These are phyloP conservation scores for Gonatopus flavifemur DNA, from an alignment of 1,140 invertebrate species.

Conservation along the genomic window DNA sequence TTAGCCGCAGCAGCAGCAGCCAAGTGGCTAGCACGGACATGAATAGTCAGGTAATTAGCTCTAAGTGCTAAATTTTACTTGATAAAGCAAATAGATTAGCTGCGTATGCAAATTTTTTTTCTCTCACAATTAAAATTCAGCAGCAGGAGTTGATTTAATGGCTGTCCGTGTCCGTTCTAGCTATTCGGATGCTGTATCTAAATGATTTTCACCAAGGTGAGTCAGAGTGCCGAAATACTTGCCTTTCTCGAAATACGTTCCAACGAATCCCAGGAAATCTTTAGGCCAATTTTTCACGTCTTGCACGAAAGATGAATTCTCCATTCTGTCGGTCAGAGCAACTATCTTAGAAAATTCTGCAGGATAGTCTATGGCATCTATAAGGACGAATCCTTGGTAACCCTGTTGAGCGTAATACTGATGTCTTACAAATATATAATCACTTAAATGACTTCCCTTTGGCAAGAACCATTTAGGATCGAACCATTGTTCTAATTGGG, in stretches of 20 bases:
- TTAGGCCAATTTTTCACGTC: conserved; percentile 66
- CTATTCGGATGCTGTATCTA: too few species aligned
- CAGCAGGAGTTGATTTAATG: too few species aligned
- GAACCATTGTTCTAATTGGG: conserved; percentile 73
- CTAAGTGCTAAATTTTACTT: too few species aligned
- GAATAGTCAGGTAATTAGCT: too few species aligned
- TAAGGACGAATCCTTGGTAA: conserved; percentile 65
- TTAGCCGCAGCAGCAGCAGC: too few species aligned
- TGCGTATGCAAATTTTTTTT: too few species aligned
- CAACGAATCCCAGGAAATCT: conserved; percentile 65
- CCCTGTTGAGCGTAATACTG: conserved; percentile 68
- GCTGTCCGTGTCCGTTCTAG: too few species aligned
- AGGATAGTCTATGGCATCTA: conserved; percentile 69
- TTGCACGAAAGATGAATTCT: conserved; percentile 57
- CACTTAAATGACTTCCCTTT: conserved; percentile 67
- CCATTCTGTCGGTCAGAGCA: conserved; percentile 58
- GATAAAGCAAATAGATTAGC: too few species aligned
- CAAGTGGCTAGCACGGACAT: too few species aligned
- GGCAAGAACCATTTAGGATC: conserved; percentile 79
- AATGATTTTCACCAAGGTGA: too few species aligned
- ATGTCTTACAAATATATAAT: conserved; percentile 62
- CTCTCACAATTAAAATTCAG: too few species aligned
- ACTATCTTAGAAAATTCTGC: conserved; percentile 66
- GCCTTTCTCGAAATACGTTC: conserved; percentile 54
- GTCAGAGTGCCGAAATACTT: too few species aligned